Evolutionary conservation across 1,140 invertebrate genomes (phyloP).

Genomic region (Pectinophora gossypiella): DNA sequence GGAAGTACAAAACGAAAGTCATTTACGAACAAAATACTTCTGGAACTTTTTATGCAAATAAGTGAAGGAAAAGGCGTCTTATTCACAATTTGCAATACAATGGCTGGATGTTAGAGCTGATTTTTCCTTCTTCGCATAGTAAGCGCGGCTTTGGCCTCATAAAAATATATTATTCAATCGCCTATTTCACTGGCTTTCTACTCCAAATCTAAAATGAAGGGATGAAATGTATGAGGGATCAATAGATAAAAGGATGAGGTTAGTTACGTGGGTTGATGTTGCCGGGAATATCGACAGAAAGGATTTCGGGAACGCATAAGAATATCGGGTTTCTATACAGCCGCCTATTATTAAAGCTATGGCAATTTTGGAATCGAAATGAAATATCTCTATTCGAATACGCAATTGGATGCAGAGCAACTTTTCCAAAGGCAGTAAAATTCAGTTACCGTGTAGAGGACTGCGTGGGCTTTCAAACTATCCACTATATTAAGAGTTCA

Average conservation of each 20-base stretch:
- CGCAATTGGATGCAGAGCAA: too few relatives aligned
- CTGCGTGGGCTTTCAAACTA: neutral
- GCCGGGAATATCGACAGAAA: neutral
- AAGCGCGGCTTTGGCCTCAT: conserved; percentile 56
- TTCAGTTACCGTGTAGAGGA: neutral
- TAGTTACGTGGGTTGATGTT: conserved; percentile 1
- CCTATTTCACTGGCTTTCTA: conserved; percentile 55
- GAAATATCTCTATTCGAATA: neutral
- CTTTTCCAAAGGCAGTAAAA: neutral
- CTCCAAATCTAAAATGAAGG: conserved; percentile 53
- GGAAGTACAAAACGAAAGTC: conserved; percentile 49
- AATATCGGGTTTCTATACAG: neutral
- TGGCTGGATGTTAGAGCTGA: conserved; percentile 61
- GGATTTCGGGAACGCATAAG: neutral
- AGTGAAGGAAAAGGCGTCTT: conserved; percentile 55
- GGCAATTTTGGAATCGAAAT: neutral
- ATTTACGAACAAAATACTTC: conserved; percentile 58
- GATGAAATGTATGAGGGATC: conserved; percentile 52
- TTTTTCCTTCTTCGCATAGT: conserved; percentile 66
- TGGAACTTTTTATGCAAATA: conserved; percentile 67
- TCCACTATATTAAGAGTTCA: too few relatives aligned
- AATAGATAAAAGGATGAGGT: conserved; percentile 36
- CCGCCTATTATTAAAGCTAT: too few relatives aligned
- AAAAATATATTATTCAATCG: conserved; percentile 72
- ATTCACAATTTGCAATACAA: conserved; percentile 71